Percentiles rank a stretch among this genome's conserved stretches.
phyloP scores from a whole-genome alignment of 1,140 invertebrate genomes.

The Rhynchophorus ferrugineus region DNA sequence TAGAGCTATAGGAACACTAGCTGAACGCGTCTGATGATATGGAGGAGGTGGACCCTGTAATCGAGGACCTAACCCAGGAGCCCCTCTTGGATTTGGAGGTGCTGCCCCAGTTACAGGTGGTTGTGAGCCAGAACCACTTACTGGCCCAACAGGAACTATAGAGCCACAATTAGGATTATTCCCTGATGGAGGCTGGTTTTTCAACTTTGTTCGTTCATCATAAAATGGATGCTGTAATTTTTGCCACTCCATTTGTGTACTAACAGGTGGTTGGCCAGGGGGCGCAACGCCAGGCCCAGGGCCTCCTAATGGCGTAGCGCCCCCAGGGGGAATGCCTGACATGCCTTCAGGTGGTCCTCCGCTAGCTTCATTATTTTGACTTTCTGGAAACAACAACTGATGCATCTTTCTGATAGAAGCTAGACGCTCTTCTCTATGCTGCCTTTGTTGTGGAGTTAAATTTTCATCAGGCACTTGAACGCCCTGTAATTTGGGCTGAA shows the following conservation, averaged over 20 bases:
- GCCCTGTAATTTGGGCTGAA: slow-evolving; percentile 58
- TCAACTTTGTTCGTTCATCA: slow-evolving; percentile 51
- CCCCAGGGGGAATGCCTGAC: slow-evolving; percentile 35
- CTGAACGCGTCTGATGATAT: slow-evolving; percentile 72
- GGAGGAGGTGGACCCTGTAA: slow-evolving; percentile 81
- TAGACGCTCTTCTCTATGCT: slow-evolving; percentile 85
- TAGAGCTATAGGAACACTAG: slow-evolving; percentile 73
- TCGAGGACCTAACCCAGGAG: slow-evolving; percentile 45
- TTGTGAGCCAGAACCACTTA: slow-evolving; percentile 20
- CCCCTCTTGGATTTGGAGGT: slow-evolving; percentile 38
- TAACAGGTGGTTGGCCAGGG: slow-evolving; percentile 39
- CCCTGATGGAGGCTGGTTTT: slow-evolving; percentile 28
- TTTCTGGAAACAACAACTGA: slow-evolving; percentile 82
- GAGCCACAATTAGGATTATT: slow-evolving; percentile 21
- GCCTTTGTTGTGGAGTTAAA: slow-evolving; percentile 89
- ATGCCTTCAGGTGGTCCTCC: slow-evolving; percentile 24
- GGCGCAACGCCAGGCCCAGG: slow-evolving; percentile 24
- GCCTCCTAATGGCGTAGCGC: slow-evolving; percentile 6
- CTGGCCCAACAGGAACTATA: slow-evolving; percentile 29
- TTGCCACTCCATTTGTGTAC: slow-evolving; percentile 74
- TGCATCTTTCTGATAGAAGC: slow-evolving; percentile 89
- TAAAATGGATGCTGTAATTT: slow-evolving; percentile 80
- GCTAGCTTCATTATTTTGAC: slow-evolving; percentile 41
- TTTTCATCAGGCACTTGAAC: slow-evolving; percentile 94
- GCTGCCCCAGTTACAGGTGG: slow-evolving; percentile 12